phyloP scores from a whole-genome alignment of 2,113 vertebrate species.

The Ceyx cyanopectus region DNA sequence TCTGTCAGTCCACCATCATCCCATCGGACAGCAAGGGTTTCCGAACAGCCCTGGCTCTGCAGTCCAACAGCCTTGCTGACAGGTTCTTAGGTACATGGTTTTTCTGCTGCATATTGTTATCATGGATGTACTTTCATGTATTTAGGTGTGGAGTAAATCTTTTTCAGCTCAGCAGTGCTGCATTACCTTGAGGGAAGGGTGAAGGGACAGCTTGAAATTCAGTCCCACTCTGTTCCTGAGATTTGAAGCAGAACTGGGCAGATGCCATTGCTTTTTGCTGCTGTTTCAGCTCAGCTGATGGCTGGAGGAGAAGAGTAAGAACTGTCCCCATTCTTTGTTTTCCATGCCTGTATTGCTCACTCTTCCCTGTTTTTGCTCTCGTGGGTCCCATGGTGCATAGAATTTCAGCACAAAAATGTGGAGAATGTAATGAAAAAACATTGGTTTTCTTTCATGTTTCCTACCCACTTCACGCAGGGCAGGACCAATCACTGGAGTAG shows the following conservation, averaged over 20 bases:
- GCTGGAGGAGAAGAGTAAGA: background rate
- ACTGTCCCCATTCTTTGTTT: background rate
- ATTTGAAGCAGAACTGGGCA: background rate
- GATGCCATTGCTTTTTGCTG: background rate
- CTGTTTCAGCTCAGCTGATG: background rate
- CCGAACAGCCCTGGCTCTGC: slow-evolving; percentile 90
- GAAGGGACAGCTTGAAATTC: background rate
- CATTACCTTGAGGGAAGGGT: background rate
- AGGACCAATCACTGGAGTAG: background rate
- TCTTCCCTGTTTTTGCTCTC: background rate
- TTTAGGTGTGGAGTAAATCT: background rate
- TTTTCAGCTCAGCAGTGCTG: background rate
- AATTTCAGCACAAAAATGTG: background rate
- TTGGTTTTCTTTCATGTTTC: background rate
- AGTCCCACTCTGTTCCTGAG: background rate
- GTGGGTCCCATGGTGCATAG: background rate
- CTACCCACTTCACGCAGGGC: background rate
- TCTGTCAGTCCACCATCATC: slow-evolving; percentile 97
- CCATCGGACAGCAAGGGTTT: slow-evolving; percentile 94
- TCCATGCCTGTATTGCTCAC: background rate
- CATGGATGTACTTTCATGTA: background rate
- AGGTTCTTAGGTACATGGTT: slow-evolving; percentile 86
- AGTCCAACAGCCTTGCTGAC: slow-evolving; percentile 95
- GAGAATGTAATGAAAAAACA: background rate
- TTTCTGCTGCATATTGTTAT: background rate